These are phyloP conservation scores for Portunus trituberculatus DNA, from an alignment of 1,140 invertebrate genomes.

Conservation along the genomic window DNA sequence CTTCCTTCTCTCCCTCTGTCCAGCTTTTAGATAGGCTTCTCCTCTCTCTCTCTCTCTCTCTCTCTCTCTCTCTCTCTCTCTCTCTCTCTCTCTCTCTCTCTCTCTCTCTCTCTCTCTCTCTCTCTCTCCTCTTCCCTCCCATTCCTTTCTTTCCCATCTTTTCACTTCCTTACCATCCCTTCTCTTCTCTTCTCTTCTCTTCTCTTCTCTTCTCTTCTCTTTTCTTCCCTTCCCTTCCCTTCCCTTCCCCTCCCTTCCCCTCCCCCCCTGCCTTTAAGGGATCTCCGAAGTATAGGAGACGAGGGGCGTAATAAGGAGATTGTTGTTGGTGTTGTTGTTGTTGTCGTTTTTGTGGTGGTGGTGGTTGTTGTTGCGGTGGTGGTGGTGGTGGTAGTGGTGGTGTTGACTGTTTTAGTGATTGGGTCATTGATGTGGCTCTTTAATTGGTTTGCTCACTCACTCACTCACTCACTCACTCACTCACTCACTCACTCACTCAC, in stretches of 20 bases:
- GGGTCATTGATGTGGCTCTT: too few relatives aligned
- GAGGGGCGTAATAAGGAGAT: too few relatives aligned
- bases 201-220: background rate
- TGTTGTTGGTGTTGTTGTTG: too few relatives aligned
- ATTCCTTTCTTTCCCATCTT: background rate
- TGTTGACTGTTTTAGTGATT: too few relatives aligned
- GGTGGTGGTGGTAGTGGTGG: too few relatives aligned
- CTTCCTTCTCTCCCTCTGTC: background rate
- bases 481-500: background rate
- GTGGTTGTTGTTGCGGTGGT: too few relatives aligned
- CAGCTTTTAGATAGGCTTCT: background rate
- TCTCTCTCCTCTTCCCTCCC: background rate
- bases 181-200: background rate
- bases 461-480: background rate
- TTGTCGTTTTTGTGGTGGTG: too few relatives aligned
- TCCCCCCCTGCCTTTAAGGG: background rate
- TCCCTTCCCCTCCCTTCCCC: background rate
- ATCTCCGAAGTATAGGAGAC: too few relatives aligned
- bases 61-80: background rate
- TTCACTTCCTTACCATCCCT: background rate
- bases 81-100: background rate
- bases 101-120: background rate
- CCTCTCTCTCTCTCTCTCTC: too few relatives aligned
- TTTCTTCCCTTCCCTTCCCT: background rate
- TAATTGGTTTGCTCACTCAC: background rate